Evolutionary conservation across 2,888 invertebrate species (phyloP).

Genomic region (Selenia dentaria): DNA sequence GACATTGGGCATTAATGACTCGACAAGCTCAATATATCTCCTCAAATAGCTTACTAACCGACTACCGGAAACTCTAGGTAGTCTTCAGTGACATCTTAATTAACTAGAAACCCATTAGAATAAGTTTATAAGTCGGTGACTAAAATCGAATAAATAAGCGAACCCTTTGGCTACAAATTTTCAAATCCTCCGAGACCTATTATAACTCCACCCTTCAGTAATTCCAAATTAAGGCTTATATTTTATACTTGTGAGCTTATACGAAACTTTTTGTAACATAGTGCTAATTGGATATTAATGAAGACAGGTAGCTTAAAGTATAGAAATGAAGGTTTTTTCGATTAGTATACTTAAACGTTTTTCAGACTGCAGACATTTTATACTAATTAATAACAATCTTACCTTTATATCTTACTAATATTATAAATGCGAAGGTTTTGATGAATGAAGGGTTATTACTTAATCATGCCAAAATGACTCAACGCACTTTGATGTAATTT

Average conservation of each 20-base stretch:
- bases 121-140: constrained; percentile 44
- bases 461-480: no score
- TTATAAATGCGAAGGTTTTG: no score
- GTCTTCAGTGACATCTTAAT: constrained; percentile 20
- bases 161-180: constrained; percentile 56
- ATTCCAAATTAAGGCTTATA: constrained; percentile 43
- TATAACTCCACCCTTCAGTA: constrained; percentile 58
- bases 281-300: no score
- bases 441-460: no score
- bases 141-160: constrained; percentile 53
- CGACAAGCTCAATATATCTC: constrained; percentile 3
- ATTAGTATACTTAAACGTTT: no score
- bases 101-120: constrained; percentile 33
- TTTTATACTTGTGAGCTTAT: background rate
- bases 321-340: no score
- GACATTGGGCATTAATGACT: constrained; percentile 2
- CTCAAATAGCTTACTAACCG: constrained; percentile 2
- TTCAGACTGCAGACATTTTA: no score
- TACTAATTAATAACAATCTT: no score
- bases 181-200: constrained; percentile 55
- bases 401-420: no score
- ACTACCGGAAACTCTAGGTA: constrained; percentile 9
- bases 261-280: background rate
- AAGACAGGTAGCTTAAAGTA: no score
- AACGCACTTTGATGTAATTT: no score